Evolutionary conservation across 1,140 invertebrate genomes (phyloP), one percentile per base, ranked within the genome.

Genomic region (Stegodyphus mimosarum): DNA sequence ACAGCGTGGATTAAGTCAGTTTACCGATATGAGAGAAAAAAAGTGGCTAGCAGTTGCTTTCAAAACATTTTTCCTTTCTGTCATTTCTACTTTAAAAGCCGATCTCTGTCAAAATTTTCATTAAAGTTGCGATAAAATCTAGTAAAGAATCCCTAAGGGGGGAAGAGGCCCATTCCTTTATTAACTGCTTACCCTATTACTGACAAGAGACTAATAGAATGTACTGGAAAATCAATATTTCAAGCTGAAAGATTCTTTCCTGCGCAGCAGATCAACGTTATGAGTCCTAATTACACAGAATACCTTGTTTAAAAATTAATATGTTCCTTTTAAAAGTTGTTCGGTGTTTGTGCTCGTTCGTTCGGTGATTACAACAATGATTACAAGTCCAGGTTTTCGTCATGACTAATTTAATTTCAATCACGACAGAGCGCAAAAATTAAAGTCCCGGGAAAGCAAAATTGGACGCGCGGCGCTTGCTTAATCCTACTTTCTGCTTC

Each of bases 401-500:
- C 78, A 81, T 81, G 78, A 81, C 78, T 81, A 81, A 81, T 81
- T 81, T 81, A 81, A 81, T 81, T 81, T 81, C 78, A 81, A 81
- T 81, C 78, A 81, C 67, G 15, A 18, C 17, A 51, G 18, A 48
- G 52, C 33, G 63, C 69, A 81, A 81, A 81, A 81, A 81, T 81
- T 72, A 72, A 53, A 71, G 51, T 72, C 55, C 55, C 15, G 52
- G 78, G 55, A 63, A 63, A 63, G 78, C 53, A 72, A 81, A 72
- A 81, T 71, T 81, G 69, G 52, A 78, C 33, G 69, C 52, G 52
- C 77, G 18, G 66, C 66, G 52, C 10, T 69, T 64, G 33, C 50
- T 33, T 81, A 81, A 81, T 81, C 78, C 78, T 81, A 60, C 53
- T 72, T 81, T 81, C 78, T 81, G 78, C 78, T 81, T 51, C 52